These are phyloP conservation scores for Nothocercus nigrocapillus DNA, from an alignment of 2,113 vertebrate species.

Conservation along the genomic window DNA sequence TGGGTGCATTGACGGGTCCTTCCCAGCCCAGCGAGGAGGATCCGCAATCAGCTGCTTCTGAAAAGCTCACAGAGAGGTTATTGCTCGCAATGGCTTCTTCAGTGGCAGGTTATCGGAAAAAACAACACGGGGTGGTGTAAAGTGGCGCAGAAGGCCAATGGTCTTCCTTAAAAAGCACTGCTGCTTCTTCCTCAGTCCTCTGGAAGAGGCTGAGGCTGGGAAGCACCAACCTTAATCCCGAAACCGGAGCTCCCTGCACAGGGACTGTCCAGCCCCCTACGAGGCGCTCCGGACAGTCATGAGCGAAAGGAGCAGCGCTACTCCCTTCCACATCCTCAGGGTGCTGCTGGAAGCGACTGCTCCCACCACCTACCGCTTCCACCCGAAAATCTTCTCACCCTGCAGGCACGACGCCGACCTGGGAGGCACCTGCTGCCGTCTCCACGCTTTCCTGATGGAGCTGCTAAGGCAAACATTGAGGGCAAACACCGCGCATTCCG, in stretches of 20 bases:
- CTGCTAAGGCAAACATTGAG: not conserved
- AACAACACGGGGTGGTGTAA: not conserved
- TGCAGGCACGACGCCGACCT: not conserved
- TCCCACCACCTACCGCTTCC: not conserved
- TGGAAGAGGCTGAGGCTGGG: not conserved
- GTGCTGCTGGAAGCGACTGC: not conserved
- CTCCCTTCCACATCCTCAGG: slow-evolving; percentile 11
- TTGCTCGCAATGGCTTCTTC: not conserved
- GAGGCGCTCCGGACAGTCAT: not conserved
- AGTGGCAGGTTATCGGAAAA: not conserved
- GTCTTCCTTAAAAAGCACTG: not conserved
- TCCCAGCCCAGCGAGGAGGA: not conserved
- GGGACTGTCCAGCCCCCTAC: not conserved
- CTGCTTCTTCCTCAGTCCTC: not conserved
- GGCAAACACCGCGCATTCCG: not conserved
- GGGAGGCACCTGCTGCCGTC: not conserved
- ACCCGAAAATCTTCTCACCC: not conserved
- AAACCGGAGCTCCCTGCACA: not conserved
- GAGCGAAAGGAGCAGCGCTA: not conserved
- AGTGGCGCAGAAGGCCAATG: not conserved
- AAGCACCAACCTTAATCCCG: not conserved
- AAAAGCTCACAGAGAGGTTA: not conserved
- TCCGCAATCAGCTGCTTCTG: not conserved
- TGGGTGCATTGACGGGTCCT: accelerated
- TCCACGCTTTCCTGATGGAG: not conserved